A percentile compares a stretch with the other conserved stretches of the same genome.
Evolutionary conservation across 2,113 vertebrate genomes (phyloP).

Genomic region (Oryzias woworae): DNA sequence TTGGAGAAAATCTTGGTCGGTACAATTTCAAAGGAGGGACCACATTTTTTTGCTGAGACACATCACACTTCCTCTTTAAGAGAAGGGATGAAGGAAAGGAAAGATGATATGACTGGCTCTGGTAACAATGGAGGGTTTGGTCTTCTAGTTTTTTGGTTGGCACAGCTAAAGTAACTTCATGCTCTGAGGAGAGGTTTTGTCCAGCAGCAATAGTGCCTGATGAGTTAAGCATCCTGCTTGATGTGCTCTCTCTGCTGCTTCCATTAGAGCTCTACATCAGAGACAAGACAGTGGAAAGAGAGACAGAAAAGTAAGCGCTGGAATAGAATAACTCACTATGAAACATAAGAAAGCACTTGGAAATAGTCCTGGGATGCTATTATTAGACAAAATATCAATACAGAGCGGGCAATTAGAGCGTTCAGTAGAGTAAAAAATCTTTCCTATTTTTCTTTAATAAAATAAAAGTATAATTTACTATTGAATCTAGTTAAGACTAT

Average conservation of each 20-base stretch:
- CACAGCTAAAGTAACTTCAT: conserved; percentile 3
- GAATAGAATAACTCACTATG: conserved; percentile 8
- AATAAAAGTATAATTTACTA: too few species aligned
- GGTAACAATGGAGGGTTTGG: background rate
- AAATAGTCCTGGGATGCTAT: conserved; percentile 14
- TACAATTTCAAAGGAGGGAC: conserved; percentile 24
- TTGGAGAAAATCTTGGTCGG: conserved; percentile 6
- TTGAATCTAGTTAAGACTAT: background rate
- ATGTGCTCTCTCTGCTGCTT: conserved; percentile 29
- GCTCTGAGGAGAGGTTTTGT: conserved; percentile 4
- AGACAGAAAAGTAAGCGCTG: conserved; percentile 15
- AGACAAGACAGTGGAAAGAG: conserved; percentile 5
- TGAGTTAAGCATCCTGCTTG: background rate
- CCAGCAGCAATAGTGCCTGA: background rate
- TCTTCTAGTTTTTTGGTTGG: background rate
- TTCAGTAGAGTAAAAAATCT: background rate
- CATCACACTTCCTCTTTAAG: conserved; percentile 52
- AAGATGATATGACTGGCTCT: background rate
- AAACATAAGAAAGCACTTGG: conserved; percentile 7
- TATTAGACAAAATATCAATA: conserved; percentile 17
- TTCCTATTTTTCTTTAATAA: background rate
- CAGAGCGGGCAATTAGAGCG: background rate
- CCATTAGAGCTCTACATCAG: conserved; percentile 29
- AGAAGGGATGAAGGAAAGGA: conserved; percentile 1
- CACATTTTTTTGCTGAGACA: conserved; percentile 1